These are phyloP conservation scores for Astropecten irregularis DNA, from an alignment of 53 echinoderm and acorn worm species.

Conservation along the genomic window DNA sequence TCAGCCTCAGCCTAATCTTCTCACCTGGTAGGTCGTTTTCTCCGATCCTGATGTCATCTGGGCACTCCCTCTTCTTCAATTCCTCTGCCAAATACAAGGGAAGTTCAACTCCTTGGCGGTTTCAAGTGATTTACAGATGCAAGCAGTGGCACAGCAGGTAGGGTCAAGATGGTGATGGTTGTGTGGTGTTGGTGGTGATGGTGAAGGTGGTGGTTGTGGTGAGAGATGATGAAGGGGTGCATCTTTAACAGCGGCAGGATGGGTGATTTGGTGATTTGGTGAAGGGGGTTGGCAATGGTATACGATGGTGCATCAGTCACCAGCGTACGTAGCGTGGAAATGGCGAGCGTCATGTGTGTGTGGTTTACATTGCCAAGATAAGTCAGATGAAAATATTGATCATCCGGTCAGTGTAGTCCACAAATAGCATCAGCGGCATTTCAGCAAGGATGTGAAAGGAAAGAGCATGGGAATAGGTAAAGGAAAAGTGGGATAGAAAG, in stretches of 20 bases:
- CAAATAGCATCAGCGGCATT: background rate
- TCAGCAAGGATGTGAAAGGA: slow-evolving; percentile 20
- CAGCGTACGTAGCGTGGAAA: background rate
- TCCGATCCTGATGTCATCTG: slow-evolving; percentile 79
- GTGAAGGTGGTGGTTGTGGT: background rate
- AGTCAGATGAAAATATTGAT: slow-evolving; percentile 24
- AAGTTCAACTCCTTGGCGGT: slow-evolving; percentile 44
- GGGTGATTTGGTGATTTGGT: slow-evolving; percentile 41
- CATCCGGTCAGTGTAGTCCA: slow-evolving; percentile 19
- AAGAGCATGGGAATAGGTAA: background rate
- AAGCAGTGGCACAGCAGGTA: background rate
- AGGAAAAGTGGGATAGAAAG: background rate
- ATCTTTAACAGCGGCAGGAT: slow-evolving; percentile 52
- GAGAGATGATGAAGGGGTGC: slow-evolving; percentile 38
- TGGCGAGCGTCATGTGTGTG: background rate
- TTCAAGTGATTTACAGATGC: slow-evolving; percentile 17
- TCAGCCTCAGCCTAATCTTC: no score
- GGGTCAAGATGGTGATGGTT: background rate
- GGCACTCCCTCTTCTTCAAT: slow-evolving; percentile 75
- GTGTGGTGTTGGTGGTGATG: slow-evolving; percentile 42
- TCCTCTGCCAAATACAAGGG: slow-evolving; percentile 54
- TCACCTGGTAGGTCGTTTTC: slow-evolving; percentile 94
- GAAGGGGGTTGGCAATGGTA: slow-evolving; percentile 9
- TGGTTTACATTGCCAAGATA: no score
- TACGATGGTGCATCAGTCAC: background rate